Evolutionary conservation across 2,888 invertebrate species (phyloP).

Genomic region (Melanargia galathea): DNA sequence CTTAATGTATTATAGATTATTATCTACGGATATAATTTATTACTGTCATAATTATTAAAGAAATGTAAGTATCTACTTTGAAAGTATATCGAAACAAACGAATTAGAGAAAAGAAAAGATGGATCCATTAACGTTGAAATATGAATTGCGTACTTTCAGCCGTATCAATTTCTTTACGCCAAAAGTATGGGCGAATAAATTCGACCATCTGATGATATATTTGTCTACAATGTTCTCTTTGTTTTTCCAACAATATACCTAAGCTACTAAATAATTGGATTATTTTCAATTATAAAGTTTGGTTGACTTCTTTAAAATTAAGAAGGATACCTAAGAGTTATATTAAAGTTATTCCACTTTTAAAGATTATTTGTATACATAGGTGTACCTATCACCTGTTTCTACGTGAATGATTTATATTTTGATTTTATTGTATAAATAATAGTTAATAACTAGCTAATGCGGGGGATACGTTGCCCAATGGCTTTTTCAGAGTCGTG

Average conservation of each 20-base stretch:
- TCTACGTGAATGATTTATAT: too few relatives aligned
- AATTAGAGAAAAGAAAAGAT: constrained; percentile 13
- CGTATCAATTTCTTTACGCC: constrained; percentile 32
- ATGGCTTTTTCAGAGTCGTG: too few relatives aligned
- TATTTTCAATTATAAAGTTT: constrained; percentile 48
- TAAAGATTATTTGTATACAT: too few relatives aligned
- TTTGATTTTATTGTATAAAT: too few relatives aligned
- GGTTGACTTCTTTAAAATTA: not conserved
- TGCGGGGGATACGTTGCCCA: too few relatives aligned
- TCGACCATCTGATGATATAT: constrained; percentile 49
- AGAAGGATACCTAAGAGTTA: not conserved
- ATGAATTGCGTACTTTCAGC: constrained; percentile 9
- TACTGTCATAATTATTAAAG: not conserved
- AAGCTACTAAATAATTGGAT: constrained; percentile 44
- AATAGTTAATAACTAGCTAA: too few relatives aligned
- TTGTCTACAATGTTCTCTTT: constrained; percentile 61
- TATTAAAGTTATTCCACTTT: not conserved
- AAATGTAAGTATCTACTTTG: not conserved
- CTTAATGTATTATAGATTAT: not conserved
- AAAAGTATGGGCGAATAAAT: constrained; percentile 38
- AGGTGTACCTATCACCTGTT: too few relatives aligned
- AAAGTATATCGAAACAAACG: not conserved
- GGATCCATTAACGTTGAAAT: constrained; percentile 21
- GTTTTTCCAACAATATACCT: constrained; percentile 51
- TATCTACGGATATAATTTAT: not conserved